Base-by-base conservation (phyloP, 2,888 invertebrate species). In the Danaus chrysippus region DNA sequence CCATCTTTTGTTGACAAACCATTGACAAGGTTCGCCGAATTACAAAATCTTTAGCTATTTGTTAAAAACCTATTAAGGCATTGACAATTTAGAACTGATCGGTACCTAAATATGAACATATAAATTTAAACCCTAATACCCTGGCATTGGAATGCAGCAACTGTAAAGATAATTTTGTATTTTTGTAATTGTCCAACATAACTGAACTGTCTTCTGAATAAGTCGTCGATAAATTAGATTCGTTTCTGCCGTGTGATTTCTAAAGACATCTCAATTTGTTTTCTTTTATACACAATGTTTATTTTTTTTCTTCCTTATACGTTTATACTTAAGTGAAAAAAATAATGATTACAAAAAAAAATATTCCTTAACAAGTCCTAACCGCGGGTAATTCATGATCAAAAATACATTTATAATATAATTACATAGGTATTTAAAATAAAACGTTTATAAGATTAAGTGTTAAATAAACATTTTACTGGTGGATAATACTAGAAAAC, bases 201-300 rank as follows among this genome's bases (percentile, higher is more conserved):
- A 85, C 78, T 76, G 78, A 83, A 83, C 80, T 76, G 78, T 81
- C 78, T 76, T 71, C 78, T 81, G 84, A 87, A 87, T 84, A 82
- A 84, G 84, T 83, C 82, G 79, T 87, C 89, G 77, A 91, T 91
- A 91, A 91, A 91, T 90, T 88, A 89, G 90, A 90, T 90, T 87
- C 74, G 84, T 83, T 90, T 90, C 89, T 88, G 89, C 89, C 79
- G 78, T 82, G 82, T 82, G 83, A 86, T 82, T 86, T 84, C 81
- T 76, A 81, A 85, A 83, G 87, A 87, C 80, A 77, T 84, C 86
- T 87, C 86, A 87, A 89, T 90, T 89, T 89, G 88, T 90, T 87
- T 74, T 82, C 83, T 76, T 75, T 82, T 79, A 77, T 69, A 65
- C 68, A 82, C 73, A 83, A 83, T 75, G 73, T 73, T 73, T 65